These are phyloP conservation scores for Andrena fulva DNA, from an alignment of 2,888 invertebrate species.

Conservation along the genomic window DNA sequence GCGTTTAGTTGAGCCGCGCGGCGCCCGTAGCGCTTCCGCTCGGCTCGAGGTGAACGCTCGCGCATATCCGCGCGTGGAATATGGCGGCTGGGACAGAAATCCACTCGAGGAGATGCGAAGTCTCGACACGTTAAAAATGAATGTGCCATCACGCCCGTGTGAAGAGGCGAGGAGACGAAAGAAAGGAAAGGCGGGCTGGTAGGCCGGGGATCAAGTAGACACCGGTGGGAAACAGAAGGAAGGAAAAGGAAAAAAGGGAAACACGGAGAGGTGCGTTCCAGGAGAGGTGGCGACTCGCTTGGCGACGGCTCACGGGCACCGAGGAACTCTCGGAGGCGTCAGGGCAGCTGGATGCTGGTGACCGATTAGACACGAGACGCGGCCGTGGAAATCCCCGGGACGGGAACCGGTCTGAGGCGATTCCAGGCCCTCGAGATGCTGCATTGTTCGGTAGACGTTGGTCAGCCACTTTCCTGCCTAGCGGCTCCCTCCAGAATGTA, in stretches of 20 bases:
- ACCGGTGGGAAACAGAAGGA: conserved; percentile 1
- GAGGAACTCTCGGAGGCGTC: conserved; percentile 32
- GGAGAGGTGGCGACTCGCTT: conserved; percentile 18
- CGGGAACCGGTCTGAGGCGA: conserved; percentile 58
- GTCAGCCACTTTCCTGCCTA: conserved; percentile 55
- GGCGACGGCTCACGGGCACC: background rate
- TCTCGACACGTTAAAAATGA: conserved; percentile 63
- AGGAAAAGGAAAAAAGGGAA: background rate
- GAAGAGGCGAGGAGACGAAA: background rate
- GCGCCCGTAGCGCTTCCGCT: conserved; percentile 13
- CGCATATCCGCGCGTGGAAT: conserved; percentile 20
- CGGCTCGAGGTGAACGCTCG: conserved; percentile 38
- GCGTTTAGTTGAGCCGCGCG: conserved; percentile 2
- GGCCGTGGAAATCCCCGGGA: conserved; percentile 49
- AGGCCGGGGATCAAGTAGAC: conserved; percentile 3
- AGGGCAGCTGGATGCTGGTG: conserved; percentile 35
- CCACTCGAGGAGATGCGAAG: conserved; percentile 64
- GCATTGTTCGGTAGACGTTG: conserved; percentile 52
- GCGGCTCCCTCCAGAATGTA: conserved; percentile 61
- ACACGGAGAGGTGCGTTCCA: background rate
- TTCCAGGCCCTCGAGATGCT: conserved; percentile 22
- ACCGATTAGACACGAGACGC: conserved; percentile 52
- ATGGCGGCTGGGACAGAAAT: conserved; percentile 35
- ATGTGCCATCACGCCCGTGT: conserved; percentile 45
- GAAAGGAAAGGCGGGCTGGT: background rate